Conservation (phyloP, 1,140 invertebrate species). For the Holotrichia oblita region DNA sequence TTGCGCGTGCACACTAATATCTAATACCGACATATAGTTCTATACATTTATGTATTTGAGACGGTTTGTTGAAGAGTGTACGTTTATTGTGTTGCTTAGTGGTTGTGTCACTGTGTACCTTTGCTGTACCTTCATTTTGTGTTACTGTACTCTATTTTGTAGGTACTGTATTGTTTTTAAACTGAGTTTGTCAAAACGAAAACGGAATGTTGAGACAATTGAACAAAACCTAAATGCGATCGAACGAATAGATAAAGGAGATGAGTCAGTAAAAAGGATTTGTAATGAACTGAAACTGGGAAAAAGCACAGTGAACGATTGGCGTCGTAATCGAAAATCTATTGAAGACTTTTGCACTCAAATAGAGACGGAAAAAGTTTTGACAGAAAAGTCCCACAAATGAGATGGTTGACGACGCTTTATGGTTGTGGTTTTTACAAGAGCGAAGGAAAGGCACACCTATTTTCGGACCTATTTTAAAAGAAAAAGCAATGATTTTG, state of each 20-base stretch:
- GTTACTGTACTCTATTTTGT: neutral
- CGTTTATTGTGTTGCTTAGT: neutral
- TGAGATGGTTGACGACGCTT: constrained; percentile 35
- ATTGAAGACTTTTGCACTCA: neutral
- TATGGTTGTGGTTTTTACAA: constrained; percentile 44
- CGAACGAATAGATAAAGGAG: constrained; percentile 25
- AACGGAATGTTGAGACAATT: neutral
- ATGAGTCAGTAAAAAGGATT: constrained; percentile 6
- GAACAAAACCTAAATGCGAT: constrained; percentile 12
- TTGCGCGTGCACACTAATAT: neutral
- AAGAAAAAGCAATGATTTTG: constrained; percentile 44
- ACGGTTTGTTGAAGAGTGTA: neutral
- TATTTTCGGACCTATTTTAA: no score
- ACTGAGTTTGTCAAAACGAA: constrained; percentile 19
- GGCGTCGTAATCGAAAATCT: constrained; percentile 1
- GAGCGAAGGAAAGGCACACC: no score
- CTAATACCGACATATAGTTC: neutral
- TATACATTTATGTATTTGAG: neutral
- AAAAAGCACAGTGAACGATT: no score
- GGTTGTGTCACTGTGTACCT: neutral
- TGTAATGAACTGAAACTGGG: neutral
- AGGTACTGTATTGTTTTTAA: neutral
- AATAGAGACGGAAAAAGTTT: no score
- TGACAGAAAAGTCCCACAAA: constrained; percentile 25
- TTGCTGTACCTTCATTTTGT: neutral